phyloP scores from a whole-genome alignment of 2,797 vertebrate species.

The Acridotheres tristis region DNA sequence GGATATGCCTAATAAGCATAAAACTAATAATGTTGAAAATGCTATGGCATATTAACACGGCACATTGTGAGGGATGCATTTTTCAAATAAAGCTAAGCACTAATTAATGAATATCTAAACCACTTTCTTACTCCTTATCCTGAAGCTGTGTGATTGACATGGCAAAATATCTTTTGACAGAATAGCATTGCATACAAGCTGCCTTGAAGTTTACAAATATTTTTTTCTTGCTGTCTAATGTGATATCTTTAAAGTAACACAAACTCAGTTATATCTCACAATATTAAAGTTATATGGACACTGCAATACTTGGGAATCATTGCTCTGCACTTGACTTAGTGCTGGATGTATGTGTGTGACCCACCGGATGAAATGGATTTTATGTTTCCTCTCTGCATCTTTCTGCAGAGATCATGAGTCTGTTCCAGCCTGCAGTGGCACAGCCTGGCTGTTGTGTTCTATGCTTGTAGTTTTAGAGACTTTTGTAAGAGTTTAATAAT shows the following conservation, averaged over 20 bases:
- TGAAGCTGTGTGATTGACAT: neutral
- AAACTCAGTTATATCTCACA: neutral
- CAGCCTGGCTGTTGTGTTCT: neutral
- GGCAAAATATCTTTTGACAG: neutral
- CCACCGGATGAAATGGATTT: neutral
- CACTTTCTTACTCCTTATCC: neutral
- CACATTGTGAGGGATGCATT: slow-evolving; percentile 1
- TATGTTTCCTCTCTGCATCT: neutral
- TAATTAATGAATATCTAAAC: slow-evolving; percentile 56
- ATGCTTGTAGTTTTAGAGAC: neutral
- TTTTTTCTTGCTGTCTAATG: neutral
- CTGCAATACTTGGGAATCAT: neutral
- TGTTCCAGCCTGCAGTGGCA: neutral
- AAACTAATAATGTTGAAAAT: slow-evolving; percentile 50
- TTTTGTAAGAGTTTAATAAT: neutral
- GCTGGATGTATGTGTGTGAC: neutral
- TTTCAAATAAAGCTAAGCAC: slow-evolving; percentile 24
- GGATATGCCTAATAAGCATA: slow-evolving; percentile 64
- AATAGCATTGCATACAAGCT: neutral
- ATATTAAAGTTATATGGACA: neutral
- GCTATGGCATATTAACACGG: slow-evolving; percentile 35
- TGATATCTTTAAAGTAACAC: neutral
- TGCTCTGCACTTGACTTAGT: neutral
- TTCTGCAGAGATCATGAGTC: neutral
- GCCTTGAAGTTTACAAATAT: neutral